Evolutionary conservation across 2,888 invertebrate genomes (phyloP), one percentile per base, ranked within the genome.

Genomic region (Abrostola triplasia): DNA sequence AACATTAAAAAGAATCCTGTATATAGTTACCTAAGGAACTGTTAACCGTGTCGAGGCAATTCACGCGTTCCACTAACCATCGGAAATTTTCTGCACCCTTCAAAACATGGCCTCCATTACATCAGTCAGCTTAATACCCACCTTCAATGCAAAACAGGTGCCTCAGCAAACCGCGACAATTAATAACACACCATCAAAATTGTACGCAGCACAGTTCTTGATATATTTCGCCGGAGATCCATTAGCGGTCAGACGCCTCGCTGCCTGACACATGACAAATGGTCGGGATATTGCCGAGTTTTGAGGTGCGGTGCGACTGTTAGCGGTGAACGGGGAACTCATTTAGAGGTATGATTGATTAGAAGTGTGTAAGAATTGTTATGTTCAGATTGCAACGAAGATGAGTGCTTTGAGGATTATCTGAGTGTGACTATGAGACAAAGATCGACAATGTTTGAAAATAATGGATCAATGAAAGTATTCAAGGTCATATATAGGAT

Each of bases 231-330:
- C 53, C 55, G 54, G 53, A 70, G 75, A 77, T 82, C 83, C 84
- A 84, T 85, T 84, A 85, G 83, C 73, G 76, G 80, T 73, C 77
- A 80, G 81, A 68, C 68, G 58, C 60, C 66, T 66, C 70, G 65
- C 58, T 47, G 49, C 59, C 73, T 79, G 84, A 83, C 84, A 80
- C 73, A 60, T 84, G 85, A 86, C 85, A 82, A 86, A 86, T 85
- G 81, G 79, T 73, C 41, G 80, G 76, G 82, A 80, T 82, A 81
- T 79, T 59, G 77, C 73, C 47, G 68, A 75, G 75, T 70, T 76
- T 68, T 62, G 51, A 65, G 53, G 57, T 55, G 54, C 57, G 72
- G 68, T 62, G 42, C 47, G 36, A 67, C 13, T 58, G 36, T 8
- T n/a, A 56, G 57, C 67, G 62, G 51, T 12, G 5, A 13, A 9